Evolutionary conservation across 2,113 vertebrate genomes (phyloP).

Genomic region (Anser cygnoides): DNA sequence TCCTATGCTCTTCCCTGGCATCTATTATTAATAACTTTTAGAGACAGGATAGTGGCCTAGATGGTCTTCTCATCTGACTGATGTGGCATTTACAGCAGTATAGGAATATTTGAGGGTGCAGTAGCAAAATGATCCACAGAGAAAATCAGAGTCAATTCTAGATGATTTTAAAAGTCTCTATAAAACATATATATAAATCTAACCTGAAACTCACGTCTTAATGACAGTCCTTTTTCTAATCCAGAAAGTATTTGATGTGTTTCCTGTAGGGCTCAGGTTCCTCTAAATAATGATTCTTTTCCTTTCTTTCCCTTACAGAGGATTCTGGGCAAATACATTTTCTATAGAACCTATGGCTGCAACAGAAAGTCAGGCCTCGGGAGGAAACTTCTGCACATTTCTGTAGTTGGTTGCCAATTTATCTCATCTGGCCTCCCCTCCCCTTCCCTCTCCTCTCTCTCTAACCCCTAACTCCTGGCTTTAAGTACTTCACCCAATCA

Average conservation of each 20-base stretch:
- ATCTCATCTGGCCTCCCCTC: background rate
- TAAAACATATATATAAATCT: background rate
- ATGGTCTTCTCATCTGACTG: background rate
- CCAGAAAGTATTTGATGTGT: background rate
- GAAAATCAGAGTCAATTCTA: background rate
- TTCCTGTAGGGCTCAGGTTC: background rate
- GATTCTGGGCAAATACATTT: conserved; percentile 24
- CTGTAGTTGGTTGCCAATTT: conserved; percentile 7
- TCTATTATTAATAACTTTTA: background rate
- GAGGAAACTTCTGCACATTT: conserved; percentile 6
- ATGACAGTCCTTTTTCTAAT: background rate
- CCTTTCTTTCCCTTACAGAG: conserved; percentile 9
- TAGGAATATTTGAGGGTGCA: background rate
- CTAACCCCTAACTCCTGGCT: background rate
- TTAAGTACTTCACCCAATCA: conserved; percentile 42
- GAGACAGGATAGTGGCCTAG: background rate
- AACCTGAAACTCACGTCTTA: background rate
- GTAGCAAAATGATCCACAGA: background rate
- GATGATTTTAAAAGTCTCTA: background rate
- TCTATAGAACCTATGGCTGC: background rate
- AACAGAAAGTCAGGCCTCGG: background rate
- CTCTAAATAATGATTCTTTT: conserved; percentile 1
- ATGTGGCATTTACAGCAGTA: background rate
- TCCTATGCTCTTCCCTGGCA: background rate
- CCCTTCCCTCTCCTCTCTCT: background rate